Evolutionary conservation across 2,113 vertebrate genomes (phyloP), one percentile per base, ranked within the genome.

Genomic region (Pterocles gutturalis): DNA sequence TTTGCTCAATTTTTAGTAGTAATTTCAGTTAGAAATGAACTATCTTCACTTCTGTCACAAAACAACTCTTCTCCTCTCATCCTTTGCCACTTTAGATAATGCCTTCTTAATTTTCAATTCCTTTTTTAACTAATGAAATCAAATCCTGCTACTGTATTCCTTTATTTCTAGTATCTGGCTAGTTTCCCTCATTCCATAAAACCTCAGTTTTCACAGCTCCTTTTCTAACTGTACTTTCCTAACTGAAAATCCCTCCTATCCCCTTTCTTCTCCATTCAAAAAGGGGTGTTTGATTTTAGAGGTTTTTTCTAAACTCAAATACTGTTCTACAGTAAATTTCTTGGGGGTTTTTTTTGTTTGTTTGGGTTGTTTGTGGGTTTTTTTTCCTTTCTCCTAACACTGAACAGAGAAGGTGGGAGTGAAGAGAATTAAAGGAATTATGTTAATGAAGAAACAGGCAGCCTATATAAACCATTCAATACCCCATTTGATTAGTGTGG

Each of bases 341-440:
- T 41, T 13, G 1, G 14, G 14, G 2, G 0, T 2, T 46, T 53
- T 69, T 38, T 49, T 16, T 19, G 13, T 18, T 14, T 9, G 11
- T 13, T 10, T 45, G 51, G 14, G 2, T 41, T 41, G 38, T 41
- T 41, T 41, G 38, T 41, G 12, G 12, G 12, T 18, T 41, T 25
- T 28, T 48, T 38, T 25, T 31, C 21, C 1, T 10, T 2, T 31
- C 4, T 18, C 17, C 10, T 2, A 36, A 26, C 26, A 71, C 15
- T 12, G 24, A 72, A 58, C 9, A n/a, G 5, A 54, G 38, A 48
- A 88, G 15, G 38, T 53, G 7, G 22, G 34, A 61, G 29, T 19
- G 6, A 90, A 86, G 26, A 69, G 2, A 71, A 69, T 33, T 46
- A 43, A 75, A 48, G 49, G 2, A 54, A 13, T 10, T 41, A 6